A percentile compares a stretch with the other conserved stretches of the same genome.
phyloP scores from a whole-genome alignment of 53 echinoderm and acorn worm species.

The Paracentrotus lividus region DNA sequence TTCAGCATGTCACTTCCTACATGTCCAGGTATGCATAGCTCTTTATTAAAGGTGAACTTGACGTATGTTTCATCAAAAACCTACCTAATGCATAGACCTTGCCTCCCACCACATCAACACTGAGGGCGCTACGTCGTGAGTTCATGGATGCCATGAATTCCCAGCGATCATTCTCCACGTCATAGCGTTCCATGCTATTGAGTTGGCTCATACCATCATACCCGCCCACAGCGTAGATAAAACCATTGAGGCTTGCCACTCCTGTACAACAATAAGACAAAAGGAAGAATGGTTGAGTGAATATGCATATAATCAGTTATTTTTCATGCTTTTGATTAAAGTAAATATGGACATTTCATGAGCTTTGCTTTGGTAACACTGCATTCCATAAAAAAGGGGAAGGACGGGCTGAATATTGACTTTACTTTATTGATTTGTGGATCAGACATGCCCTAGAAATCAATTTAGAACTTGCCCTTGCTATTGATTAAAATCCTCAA shows the following conservation, averaged over 20 bases:
- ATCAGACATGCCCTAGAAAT: too few relatives aligned
- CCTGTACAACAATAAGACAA: constrained; percentile 73
- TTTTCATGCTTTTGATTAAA: not conserved
- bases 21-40: too few relatives aligned
- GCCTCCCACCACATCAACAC: constrained; percentile 95
- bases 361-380: not conserved
- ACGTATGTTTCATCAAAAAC: not conserved
- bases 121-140: constrained; percentile 96
- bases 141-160: constrained; percentile 92
- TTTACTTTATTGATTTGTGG: too few relatives aligned
- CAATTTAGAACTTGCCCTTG: too few relatives aligned
- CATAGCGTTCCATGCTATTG: constrained; percentile 93
- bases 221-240: constrained; percentile 93
- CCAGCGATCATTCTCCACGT: constrained; percentile 90
- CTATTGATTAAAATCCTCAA: too few relatives aligned
- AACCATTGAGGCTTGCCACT: constrained; percentile 84
- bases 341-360: not conserved
- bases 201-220: constrained; percentile 96
- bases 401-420: not conserved
- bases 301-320: not conserved
- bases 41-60: too few relatives aligned
- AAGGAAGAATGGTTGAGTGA: not conserved
- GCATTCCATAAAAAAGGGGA: not conserved
- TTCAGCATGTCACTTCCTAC: too few relatives aligned
- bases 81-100: constrained; percentile 95